A percentile compares a stretch with the other conserved stretches of the same genome.
Conservation (phyloP, 2,113 vertebrate species). For the Hippolais icterina region DNA sequence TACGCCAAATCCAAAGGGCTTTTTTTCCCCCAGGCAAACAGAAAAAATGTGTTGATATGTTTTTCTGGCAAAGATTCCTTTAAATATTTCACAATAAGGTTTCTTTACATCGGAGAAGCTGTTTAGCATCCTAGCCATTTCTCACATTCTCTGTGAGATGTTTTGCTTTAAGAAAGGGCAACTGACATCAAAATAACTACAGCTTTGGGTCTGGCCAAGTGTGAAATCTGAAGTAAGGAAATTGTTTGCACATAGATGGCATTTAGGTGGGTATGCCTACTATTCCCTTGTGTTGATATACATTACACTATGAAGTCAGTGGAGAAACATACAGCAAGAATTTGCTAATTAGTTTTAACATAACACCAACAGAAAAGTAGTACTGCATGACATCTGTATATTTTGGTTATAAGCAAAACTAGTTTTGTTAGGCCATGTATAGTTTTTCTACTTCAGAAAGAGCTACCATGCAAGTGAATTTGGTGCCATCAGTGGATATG, state of each 20-base stretch:
- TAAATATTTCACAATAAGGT: background rate
- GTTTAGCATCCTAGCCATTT: background rate
- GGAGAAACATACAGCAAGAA: background rate
- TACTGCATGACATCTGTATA: background rate
- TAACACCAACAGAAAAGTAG: background rate
- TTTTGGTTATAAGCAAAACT: background rate
- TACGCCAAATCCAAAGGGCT: background rate
- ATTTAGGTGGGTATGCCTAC: background rate
- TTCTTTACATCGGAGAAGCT: background rate
- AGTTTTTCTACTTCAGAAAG: background rate
- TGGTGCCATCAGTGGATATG: background rate
- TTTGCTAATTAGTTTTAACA: background rate
- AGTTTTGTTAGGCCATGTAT: background rate
- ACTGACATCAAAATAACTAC: background rate
- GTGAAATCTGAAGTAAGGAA: background rate
- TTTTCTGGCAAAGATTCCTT: background rate
- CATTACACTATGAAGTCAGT: background rate
- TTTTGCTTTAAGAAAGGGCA: background rate
- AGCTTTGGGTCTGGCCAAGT: background rate
- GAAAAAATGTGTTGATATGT: slow-evolving; percentile 6
- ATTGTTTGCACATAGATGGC: background rate
- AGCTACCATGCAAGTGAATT: background rate
- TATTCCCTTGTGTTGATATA: background rate
- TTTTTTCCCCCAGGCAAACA: background rate
- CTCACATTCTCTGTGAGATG: background rate